Percentiles rank a stretch among this genome's conserved stretches.
These are phyloP conservation scores for Cyphomyrus plagiostoma DNA, from an alignment of 2,113 vertebrate species.

Conservation along the genomic window DNA sequence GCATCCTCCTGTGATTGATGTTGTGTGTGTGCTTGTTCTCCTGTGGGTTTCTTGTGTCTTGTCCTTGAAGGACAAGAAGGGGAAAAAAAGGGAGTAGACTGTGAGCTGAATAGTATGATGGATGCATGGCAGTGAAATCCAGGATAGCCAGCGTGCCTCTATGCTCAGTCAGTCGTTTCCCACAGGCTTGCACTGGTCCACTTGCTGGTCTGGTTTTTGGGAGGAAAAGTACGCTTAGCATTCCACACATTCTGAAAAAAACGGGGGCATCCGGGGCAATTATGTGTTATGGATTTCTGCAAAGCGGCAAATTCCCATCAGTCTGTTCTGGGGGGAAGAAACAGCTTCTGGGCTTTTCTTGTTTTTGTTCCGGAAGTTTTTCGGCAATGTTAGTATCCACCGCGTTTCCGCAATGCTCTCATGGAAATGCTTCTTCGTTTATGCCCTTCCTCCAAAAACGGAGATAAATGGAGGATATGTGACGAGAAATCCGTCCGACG, in stretches of 20 bases:
- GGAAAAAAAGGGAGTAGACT: not conserved
- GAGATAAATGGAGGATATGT: not conserved
- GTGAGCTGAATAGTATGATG: not conserved
- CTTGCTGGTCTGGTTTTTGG: not conserved
- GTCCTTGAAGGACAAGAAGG: not conserved
- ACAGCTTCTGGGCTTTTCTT: not conserved
- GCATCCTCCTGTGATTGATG: not conserved
- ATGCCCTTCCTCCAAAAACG: not conserved
- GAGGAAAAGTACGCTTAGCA: slow-evolving; percentile 7
- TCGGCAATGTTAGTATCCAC: not conserved
- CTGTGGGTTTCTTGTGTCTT: not conserved
- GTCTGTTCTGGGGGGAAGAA: not conserved
- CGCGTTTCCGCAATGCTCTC: not conserved
- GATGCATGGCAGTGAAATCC: not conserved
- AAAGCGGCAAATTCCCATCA: not conserved
- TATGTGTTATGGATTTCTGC: slow-evolving; percentile 1
- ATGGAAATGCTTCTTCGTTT: not conserved
- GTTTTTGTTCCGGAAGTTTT: not conserved
- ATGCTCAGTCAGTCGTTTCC: not conserved
- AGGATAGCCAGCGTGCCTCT: not conserved
- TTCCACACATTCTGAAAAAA: slow-evolving; percentile 17
- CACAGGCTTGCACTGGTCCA: slow-evolving; percentile 4
- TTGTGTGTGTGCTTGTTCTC: not conserved
- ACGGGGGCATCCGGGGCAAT: not conserved
- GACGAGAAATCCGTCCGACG: not conserved